Percentiles rank a stretch among this genome's conserved stretches.
Evolutionary conservation across 2,113 vertebrate species (phyloP).

Genomic region (Chloebia gouldiae): DNA sequence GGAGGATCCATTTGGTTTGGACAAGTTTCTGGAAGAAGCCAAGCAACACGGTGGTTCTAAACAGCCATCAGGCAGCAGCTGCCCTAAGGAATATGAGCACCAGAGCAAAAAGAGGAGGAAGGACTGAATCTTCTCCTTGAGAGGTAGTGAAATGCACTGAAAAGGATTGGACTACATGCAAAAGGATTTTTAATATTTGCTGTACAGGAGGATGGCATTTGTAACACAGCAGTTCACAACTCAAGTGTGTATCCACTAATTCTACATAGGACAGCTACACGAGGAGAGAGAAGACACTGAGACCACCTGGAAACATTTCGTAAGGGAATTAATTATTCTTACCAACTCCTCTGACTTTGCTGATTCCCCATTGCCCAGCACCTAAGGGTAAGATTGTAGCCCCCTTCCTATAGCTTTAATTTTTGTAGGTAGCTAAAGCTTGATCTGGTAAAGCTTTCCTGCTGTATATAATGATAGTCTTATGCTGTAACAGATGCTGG

Average conservation of each 20-base stretch:
- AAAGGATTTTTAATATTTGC: slow-evolving; percentile 17
- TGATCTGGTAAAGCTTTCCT: slow-evolving; percentile 15
- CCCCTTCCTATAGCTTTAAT: slow-evolving; percentile 22
- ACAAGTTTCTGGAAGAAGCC: slow-evolving; percentile 98
- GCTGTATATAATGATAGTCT: slow-evolving; percentile 42
- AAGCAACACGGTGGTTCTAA: slow-evolving; percentile 97
- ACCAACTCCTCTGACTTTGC: neutral
- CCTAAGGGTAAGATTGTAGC: slow-evolving; percentile 41
- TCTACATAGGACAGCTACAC: neutral
- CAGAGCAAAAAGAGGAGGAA: slow-evolving; percentile 95
- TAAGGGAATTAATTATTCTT: slow-evolving; percentile 1
- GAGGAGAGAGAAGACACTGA: neutral
- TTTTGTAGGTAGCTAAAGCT: slow-evolving; percentile 44
- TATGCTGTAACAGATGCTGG: slow-evolving; percentile 11
- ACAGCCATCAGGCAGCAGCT: slow-evolving; percentile 88
- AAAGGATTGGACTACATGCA: neutral
- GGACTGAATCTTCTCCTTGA: slow-evolving; percentile 75
- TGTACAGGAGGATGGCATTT: neutral
- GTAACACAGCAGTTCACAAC: neutral
- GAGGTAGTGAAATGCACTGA: slow-evolving; percentile 28
- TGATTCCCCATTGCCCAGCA: slow-evolving; percentile 16
- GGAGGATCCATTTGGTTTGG: slow-evolving; percentile 97
- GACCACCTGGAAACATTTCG: slow-evolving; percentile 33
- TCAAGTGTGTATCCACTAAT: neutral
- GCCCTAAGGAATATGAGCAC: slow-evolving; percentile 94